These are phyloP conservation scores for Rynchops niger DNA, from an alignment of 2,113 vertebrate genomes.

Conservation along the genomic window DNA sequence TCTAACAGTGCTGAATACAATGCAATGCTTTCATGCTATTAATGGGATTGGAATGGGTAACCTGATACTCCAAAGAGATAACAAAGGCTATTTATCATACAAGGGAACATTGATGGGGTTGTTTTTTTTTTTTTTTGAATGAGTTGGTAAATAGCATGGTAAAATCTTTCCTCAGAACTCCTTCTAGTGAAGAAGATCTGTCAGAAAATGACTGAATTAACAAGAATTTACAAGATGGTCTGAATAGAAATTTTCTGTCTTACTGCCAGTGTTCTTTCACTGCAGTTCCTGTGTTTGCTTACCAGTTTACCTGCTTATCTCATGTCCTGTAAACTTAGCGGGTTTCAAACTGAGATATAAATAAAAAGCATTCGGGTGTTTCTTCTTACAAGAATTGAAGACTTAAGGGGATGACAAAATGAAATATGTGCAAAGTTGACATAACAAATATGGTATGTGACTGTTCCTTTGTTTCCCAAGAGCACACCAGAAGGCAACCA, in stretches of 20 bases:
- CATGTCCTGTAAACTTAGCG: background rate
- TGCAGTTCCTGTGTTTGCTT: background rate
- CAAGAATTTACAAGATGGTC: background rate
- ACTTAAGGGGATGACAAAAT: background rate
- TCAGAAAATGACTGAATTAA: background rate
- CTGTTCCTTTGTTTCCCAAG: background rate
- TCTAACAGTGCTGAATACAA: background rate
- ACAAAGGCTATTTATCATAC: background rate
- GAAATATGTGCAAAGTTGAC: background rate
- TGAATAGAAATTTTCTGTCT: background rate
- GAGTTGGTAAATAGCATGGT: background rate
- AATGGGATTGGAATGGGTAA: conserved; percentile 15
- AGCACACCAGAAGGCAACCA: background rate
- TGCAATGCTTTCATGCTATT: background rate
- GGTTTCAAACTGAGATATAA: background rate
- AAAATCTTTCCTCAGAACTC: background rate
- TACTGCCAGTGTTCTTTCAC: background rate
- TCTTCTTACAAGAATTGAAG: background rate
- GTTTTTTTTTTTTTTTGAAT: background rate
- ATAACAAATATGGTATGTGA: background rate
- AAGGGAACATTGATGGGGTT: background rate
- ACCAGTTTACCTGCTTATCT: background rate
- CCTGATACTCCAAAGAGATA: conserved; percentile 2
- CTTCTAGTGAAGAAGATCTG: background rate
- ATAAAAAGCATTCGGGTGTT: background rate